Evolutionary conservation across 1,140 invertebrate species (phyloP), one percentile per base, ranked within the genome.

Genomic region (Neelides sp.): DNA sequence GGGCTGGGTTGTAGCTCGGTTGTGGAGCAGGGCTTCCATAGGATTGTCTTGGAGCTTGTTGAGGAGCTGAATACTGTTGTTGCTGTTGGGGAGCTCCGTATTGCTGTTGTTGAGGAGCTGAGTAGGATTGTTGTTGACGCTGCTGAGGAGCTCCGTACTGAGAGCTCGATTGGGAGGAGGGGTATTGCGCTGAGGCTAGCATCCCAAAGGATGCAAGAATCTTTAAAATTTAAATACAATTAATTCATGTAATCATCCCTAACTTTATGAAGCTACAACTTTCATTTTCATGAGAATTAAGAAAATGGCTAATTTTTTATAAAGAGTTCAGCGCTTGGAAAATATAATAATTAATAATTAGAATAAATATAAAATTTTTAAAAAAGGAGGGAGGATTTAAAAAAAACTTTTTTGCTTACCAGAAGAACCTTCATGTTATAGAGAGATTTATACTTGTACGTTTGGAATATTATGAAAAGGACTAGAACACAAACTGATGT

Each of bases 1-100:
- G 67, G 0, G 65, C 65, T 37, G 57, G 63, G 58, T 51, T 58
- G 46, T 22, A 64, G 41, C 28, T 61, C 45, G 40, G 65, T 54
- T 46, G 61, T 59, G 58, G 28, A 13, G 40, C 24, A 27, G 44
- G 22, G 40, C 40, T 13, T 20, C 12, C 45, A 30, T 17, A 34
- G n/a, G 34, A 36, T 32, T 32, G 35, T 4, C 26, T 12, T 2
- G 41, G 12, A 2, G 22, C 5, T 15, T 23, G 24, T 23, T 30
- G 37, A 36, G 35, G 36, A n/a, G 35, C 19, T 12, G 19, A 24
- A 15, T 37, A 51, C 34, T 34, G 23, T 15, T 13, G 22, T 40
- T 43, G 44, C 10, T 44, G 39, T 5, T 4, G 28, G 13, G 20
- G 3, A 22, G 36, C 19, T 39, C 35, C 39, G 30, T 54, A 45